Evolutionary conservation across 2,113 vertebrate genomes (phyloP).

Genomic region (Castor canadensis): DNA sequence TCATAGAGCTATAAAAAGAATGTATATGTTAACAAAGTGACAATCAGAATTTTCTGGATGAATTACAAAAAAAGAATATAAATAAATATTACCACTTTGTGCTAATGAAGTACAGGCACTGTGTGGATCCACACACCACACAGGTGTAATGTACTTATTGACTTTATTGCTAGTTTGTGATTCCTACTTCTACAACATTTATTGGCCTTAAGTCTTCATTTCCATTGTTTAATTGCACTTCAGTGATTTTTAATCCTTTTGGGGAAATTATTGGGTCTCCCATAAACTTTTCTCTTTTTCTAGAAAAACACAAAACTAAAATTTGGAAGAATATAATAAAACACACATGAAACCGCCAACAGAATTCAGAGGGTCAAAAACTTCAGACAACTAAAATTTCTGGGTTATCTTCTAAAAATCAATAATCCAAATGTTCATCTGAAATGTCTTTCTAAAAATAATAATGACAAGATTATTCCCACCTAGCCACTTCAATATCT

Average conservation of each 20-base stretch:
- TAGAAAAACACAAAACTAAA: background rate
- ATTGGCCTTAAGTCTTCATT: background rate
- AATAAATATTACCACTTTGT: background rate
- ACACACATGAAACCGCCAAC: background rate
- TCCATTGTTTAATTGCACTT: background rate
- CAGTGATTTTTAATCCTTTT: background rate
- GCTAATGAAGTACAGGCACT: background rate
- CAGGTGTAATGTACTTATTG: background rate
- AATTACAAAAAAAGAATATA: background rate
- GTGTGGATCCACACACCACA: too few relatives aligned
- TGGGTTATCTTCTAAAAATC: background rate
- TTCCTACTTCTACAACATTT: background rate
- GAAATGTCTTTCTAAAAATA: background rate
- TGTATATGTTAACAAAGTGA: background rate
- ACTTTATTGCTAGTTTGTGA: background rate
- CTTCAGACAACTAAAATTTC: background rate
- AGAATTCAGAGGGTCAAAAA: background rate
- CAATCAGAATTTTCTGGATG: background rate
- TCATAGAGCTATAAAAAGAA: background rate
- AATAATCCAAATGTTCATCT: background rate
- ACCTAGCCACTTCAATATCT: background rate
- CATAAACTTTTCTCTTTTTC: background rate
- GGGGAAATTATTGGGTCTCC: background rate
- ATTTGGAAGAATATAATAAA: background rate
- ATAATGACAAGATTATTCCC: too few relatives aligned